Evolutionary conservation across 2,797 vertebrate species (phyloP), one percentile per base, ranked within the genome.

Genomic region (Phoxinus dragarum): DNA sequence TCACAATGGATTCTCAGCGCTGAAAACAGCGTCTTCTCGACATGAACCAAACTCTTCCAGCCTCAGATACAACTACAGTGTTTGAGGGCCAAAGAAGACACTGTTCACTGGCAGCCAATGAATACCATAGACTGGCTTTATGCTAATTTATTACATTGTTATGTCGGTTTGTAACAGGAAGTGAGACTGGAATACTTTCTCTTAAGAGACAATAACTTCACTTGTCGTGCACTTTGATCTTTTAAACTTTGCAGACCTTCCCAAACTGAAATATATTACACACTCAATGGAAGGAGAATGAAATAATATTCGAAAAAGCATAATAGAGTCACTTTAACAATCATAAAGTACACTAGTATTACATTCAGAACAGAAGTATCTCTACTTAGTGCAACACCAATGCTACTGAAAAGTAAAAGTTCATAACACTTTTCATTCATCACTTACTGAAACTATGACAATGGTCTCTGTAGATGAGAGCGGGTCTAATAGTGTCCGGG

Each of bases 401-500:
- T 8, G 17, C 6, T 8, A 67, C 17, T 17, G 64, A 67, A 36
- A 67, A 17, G 64, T 36, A 36, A 7, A 67, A 3, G 6, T 34
- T 6, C 27, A 66, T 16, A 66, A 16, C 14, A 31, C 16, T 3
- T 36, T 67, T 36, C 36, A 67, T 68, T 36, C 34, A 11, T 64
- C n/a, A 61, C 16, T 66, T 34, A 67, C 1, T 36, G 31, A 17
- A 67, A 67, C 17, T 34, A 34, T 34, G 31, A 34, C 14, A 17
- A 17, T 17, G 31, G 64, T 67, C 64, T 21, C 34, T 68, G 16
- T 21, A 19, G 31, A 56, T 3, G 2, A 64, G 10, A 27, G 23
- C 3, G 27, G 11, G n/a, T 64, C 88, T 72, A 90, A 89, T 91
- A 94, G 86, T 92, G 93, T 84, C 92, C 92, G 3, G 89, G 88